phyloP scores from a whole-genome alignment of 2,113 vertebrate species.

The Emydura subglobosa region DNA sequence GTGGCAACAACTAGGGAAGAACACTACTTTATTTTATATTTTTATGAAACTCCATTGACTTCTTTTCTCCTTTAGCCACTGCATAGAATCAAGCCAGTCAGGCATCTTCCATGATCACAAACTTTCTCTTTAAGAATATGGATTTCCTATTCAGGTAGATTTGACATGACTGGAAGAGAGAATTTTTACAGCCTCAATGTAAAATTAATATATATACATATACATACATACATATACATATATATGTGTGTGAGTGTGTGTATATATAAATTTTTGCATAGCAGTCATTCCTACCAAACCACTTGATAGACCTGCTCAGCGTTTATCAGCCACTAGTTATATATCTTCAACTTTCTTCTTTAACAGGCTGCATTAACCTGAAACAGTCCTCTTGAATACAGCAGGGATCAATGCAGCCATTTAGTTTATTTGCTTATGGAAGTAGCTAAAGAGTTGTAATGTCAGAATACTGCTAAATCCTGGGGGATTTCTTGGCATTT shows the following conservation, averaged over 20 bases:
- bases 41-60: neutral
- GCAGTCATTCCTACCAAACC: neutral
- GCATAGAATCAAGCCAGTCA: neutral
- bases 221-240: too few relatives aligned
- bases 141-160: neutral
- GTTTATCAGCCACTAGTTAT: conserved; percentile 39
- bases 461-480: conserved; percentile 60
- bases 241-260: too few relatives aligned
- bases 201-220: neutral
- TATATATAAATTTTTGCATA: neutral
- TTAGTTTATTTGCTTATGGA: conserved; percentile 62
- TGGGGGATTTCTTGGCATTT: conserved; percentile 57
- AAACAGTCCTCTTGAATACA: neutral
- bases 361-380: neutral
- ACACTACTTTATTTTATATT: neutral
- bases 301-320: conserved; percentile 24
- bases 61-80: neutral
- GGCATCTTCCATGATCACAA: neutral
- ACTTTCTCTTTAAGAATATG: neutral
- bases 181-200: neutral
- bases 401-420: conserved; percentile 32
- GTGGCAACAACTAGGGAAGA: neutral
- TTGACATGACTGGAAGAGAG: neutral
- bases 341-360: neutral
- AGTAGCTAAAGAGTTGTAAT: conserved; percentile 60